Percentiles rank a stretch among this genome's conserved stretches.
Conservation (phyloP, 2,113 vertebrate species). For the Hyperopisus bebe region DNA sequence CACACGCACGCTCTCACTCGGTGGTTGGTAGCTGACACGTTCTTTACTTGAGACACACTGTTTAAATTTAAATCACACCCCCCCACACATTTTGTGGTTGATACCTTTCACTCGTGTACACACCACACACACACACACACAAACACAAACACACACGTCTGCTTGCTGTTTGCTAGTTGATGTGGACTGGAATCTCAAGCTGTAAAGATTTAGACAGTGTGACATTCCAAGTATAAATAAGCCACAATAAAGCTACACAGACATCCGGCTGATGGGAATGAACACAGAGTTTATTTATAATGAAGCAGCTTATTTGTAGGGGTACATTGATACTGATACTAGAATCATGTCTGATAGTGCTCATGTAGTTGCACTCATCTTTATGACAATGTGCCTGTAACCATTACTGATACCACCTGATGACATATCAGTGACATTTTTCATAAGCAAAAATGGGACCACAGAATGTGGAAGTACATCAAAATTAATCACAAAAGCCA, state of each 20-base stretch:
- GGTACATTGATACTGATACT: background rate
- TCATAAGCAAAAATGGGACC: background rate
- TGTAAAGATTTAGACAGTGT: constrained; percentile 21
- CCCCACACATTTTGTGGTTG: background rate
- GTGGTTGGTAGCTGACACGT: background rate
- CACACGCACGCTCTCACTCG: background rate
- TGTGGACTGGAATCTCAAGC: constrained; percentile 12
- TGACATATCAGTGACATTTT: background rate
- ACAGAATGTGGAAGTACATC: background rate
- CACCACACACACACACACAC: constrained; percentile 13
- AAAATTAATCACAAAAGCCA: background rate
- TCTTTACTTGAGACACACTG: background rate
- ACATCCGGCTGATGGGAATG: constrained; percentile 32
- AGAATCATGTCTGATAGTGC: background rate
- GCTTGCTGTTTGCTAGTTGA: background rate
- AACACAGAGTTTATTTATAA: constrained; percentile 34
- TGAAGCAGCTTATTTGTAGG: constrained; percentile 12
- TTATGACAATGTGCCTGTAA: background rate
- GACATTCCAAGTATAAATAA: constrained; percentile 22
- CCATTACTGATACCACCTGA: background rate
- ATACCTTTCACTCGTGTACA: background rate
- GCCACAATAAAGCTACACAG: constrained; percentile 28
- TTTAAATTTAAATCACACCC: background rate
- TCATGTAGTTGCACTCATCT: background rate
- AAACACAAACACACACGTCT: background rate